Conservation (phyloP, 2,888 invertebrate genomes). For the Falcaria lacertinaria region DNA sequence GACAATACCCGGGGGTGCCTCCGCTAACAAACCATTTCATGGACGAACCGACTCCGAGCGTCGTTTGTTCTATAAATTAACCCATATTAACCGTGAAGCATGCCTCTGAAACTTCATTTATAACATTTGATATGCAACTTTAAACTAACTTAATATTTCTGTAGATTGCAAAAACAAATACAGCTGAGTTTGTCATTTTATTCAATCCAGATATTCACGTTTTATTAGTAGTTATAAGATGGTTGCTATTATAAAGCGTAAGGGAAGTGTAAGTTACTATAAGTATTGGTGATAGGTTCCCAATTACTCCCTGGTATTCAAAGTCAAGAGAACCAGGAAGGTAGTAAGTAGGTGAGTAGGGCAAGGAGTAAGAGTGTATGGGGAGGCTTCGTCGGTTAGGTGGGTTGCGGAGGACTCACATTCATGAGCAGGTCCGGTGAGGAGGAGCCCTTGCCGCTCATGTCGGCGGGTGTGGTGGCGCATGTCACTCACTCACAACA, state of each 20-base stretch:
- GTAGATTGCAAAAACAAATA: too few relatives aligned
- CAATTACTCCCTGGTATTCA: too few relatives aligned
- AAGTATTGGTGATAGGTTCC: too few relatives aligned
- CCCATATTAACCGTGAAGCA: constrained; percentile 38
- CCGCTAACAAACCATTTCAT: constrained; percentile 60
- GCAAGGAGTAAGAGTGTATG: neutral
- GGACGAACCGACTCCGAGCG: constrained; percentile 44
- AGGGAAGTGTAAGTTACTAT: too few relatives aligned
- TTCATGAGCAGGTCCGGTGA: constrained; percentile 79
- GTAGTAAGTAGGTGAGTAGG: too few relatives aligned
- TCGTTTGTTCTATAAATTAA: constrained; percentile 52
- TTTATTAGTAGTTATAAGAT: too few relatives aligned
- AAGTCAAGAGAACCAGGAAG: too few relatives aligned
- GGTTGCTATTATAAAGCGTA: too few relatives aligned
- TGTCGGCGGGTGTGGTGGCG: constrained; percentile 57
- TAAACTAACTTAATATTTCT: neutral
- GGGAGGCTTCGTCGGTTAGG: constrained; percentile 10
- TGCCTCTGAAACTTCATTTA: constrained; percentile 4
- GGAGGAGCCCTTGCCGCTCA: constrained; percentile 74
- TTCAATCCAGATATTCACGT: too few relatives aligned
- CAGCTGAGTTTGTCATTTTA: too few relatives aligned
- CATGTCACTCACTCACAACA: constrained; percentile 73
- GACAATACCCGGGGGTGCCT: constrained; percentile 63
- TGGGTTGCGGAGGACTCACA: constrained; percentile 54
- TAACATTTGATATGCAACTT: constrained; percentile 13